Conservation (phyloP, 2,888 invertebrate species). For the Dynastes grantii region DNA sequence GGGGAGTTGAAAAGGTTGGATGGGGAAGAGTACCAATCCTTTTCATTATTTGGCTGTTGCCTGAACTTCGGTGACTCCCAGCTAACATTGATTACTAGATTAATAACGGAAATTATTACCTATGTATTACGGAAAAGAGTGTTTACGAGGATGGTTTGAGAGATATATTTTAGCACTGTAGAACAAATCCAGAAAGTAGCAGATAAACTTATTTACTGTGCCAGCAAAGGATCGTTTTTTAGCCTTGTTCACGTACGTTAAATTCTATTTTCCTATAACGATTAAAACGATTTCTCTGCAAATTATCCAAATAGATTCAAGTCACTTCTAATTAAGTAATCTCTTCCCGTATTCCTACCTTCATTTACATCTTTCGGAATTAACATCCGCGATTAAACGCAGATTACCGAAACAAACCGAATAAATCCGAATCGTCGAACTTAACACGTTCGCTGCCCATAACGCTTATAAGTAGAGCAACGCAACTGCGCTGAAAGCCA, state of each 20-base stretch:
- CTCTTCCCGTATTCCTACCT: not conserved
- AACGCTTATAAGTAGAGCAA: too few relatives aligned
- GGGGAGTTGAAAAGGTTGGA: not conserved
- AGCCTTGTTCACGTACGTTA: too few relatives aligned
- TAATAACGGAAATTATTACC: constrained; percentile 30
- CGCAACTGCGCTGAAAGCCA: too few relatives aligned
- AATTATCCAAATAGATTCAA: too few relatives aligned
- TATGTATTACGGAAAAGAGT: not conserved
- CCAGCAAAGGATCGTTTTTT: too few relatives aligned
- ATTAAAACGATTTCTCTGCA: too few relatives aligned
- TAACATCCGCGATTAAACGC: not conserved
- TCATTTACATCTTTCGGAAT: constrained; percentile 1
- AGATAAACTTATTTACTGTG: too few relatives aligned
- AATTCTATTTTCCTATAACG: too few relatives aligned
- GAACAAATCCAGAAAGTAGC: not conserved
- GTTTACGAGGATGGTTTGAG: too few relatives aligned
- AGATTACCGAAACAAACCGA: not conserved
- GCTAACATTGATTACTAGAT: constrained; percentile 9
- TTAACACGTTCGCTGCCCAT: not conserved
- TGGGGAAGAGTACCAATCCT: too few relatives aligned
- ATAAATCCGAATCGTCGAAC: constrained; percentile 22
- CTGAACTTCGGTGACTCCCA: not conserved
- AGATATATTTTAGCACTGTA: too few relatives aligned
- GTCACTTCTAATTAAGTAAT: too few relatives aligned
- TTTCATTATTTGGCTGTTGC: not conserved